These are phyloP conservation scores for Plodia interpunctella DNA, from an alignment of 1,140 invertebrate species.

Conservation along the genomic window DNA sequence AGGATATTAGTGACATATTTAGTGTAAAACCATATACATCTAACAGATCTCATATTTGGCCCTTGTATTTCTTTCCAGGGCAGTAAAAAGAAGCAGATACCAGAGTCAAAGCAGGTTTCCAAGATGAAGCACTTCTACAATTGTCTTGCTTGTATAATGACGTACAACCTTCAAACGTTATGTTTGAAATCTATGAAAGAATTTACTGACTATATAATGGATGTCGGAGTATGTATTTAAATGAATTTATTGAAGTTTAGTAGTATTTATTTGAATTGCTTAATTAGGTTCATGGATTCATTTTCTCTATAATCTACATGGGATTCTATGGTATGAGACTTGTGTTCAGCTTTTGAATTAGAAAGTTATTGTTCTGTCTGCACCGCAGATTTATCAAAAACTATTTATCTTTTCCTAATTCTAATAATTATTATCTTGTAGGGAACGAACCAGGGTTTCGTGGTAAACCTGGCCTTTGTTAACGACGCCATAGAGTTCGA, in stretches of 20 bases:
- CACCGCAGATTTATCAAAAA: no score
- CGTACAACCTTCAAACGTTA: slow-evolving; percentile 87
- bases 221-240: slow-evolving; percentile 81
- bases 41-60: background rate
- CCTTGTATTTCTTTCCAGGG: slow-evolving; percentile 73
- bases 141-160: slow-evolving; percentile 91
- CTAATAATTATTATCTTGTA: no score
- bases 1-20: no score
- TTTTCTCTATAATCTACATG: no score
- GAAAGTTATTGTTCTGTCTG: slow-evolving; percentile 20
- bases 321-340: no score
- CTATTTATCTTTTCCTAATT: no score
- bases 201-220: slow-evolving; percentile 86
- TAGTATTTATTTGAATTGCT: no score
- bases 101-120: slow-evolving; percentile 80
- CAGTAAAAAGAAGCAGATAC: slow-evolving; percentile 85
- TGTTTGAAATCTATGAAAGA: slow-evolving; percentile 89
- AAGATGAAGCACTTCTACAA: slow-evolving; percentile 88
- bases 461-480: slow-evolving; percentile 83
- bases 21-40: no score
- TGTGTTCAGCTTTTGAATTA: no score
- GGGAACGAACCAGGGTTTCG: slow-evolving; percentile 85
- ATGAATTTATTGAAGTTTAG: no score
- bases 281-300: no score
- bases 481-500: slow-evolving; percentile 86